Conservation (phyloP, 2,888 invertebrate genomes). For the Apodemia mormo region DNA sequence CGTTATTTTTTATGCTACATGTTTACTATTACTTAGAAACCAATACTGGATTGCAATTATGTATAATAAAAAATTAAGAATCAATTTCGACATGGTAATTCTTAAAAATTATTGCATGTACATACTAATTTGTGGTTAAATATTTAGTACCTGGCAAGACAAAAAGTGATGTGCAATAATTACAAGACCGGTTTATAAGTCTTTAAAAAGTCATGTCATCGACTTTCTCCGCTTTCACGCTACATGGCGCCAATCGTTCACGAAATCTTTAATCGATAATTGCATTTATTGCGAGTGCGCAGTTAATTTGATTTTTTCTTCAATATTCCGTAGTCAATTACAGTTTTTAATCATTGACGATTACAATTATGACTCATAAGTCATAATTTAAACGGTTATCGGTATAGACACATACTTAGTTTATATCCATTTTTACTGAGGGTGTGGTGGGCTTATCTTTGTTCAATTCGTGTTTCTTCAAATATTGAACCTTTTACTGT, state of each 20-base stretch:
- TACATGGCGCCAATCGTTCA: constrained; percentile 55
- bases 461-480: neutral
- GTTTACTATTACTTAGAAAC: neutral
- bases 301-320: constrained; percentile 14
- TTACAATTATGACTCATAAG: neutral
- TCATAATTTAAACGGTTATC: neutral
- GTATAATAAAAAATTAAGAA: neutral
- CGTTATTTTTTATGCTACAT: neutral
- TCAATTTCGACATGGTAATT: neutral
- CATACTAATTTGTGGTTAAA: neutral
- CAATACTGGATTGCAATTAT: no score
- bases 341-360: neutral
- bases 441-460: constrained; percentile 6
- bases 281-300: constrained; percentile 32
- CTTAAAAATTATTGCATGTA: constrained; percentile 7
- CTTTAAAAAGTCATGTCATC: constrained; percentile 58
- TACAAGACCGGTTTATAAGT: constrained; percentile 44
- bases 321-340: neutral
- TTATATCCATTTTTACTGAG: constrained; percentile 4
- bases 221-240: constrained; percentile 75
- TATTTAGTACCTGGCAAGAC: neutral
- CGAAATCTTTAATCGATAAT: constrained; percentile 58
- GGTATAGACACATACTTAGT: neutral
- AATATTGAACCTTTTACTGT: neutral
- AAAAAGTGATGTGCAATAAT: constrained; percentile 30